A percentile compares a stretch with the other conserved stretches of the same genome.
Evolutionary conservation across 1,140 invertebrate genomes (phyloP).

Genomic region (Orius laevigatus): DNA sequence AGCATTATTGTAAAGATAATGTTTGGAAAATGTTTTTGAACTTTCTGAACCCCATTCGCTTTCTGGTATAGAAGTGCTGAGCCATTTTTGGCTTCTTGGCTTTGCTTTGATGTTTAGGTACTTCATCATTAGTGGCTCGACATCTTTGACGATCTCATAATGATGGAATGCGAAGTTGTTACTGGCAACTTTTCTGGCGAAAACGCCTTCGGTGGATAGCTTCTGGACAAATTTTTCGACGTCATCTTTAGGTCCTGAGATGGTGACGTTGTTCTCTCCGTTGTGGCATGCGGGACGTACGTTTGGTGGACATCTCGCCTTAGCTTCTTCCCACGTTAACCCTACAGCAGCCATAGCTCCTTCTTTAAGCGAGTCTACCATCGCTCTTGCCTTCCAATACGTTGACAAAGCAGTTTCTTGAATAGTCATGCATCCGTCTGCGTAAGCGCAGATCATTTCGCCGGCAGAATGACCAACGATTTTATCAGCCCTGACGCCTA

Average conservation of each 20-base stretch:
- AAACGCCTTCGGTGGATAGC: slow-evolving; percentile 62
- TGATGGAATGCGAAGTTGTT: slow-evolving; percentile 86
- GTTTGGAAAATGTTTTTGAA: slow-evolving; percentile 68
- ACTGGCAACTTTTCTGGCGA: slow-evolving; percentile 77
- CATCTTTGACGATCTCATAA: slow-evolving; percentile 30
- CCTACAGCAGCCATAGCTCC: slow-evolving; percentile 31
- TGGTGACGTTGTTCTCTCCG: slow-evolving; percentile 74
- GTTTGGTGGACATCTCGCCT: slow-evolving; percentile 51
- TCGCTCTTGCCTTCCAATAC: slow-evolving; percentile 45
- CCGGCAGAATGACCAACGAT: slow-evolving; percentile 76
- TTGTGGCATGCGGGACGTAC: slow-evolving; percentile 88
- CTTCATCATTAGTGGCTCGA: slow-evolving; percentile 24
- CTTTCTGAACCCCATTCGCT: slow-evolving; percentile 57
- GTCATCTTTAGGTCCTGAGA: slow-evolving; percentile 66
- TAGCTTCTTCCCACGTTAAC: slow-evolving; percentile 73
- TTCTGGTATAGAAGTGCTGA: slow-evolving; percentile 85
- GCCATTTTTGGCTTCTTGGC: slow-evolving; percentile 63
- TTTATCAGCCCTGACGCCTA: slow-evolving; percentile 61
- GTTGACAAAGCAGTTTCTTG: slow-evolving; percentile 56
- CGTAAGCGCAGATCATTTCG: slow-evolving; percentile 72
- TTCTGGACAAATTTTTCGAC: slow-evolving; percentile 56
- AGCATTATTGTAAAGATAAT: slow-evolving; percentile 93
- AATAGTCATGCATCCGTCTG: slow-evolving; percentile 63
- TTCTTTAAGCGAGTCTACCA: slow-evolving; percentile 30
- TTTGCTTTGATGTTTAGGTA: slow-evolving; percentile 40